Base-by-base conservation (phyloP, 2,113 vertebrate genomes). In the Festucalex cinctus region DNA sequence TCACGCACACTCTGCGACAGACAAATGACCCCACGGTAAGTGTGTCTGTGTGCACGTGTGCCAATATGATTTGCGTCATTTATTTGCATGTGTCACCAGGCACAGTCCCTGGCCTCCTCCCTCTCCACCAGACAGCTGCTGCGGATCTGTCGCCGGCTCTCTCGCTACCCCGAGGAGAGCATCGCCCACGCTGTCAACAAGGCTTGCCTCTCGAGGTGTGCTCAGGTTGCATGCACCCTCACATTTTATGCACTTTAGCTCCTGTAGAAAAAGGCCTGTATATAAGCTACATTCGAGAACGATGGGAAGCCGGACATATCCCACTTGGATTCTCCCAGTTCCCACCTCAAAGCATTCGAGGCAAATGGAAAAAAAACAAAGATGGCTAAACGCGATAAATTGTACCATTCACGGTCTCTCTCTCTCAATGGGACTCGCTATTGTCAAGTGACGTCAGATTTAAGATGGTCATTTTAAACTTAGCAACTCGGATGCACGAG, bases 151-250 rank as follows among this genome's bases (percentile, higher is more conserved):
- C 93, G 93, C 32, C 94, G 95, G 12, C 88, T 98, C 57, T 94
- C 97, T 16, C 91, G 86, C 61, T 92, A 98, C 73, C 96, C 96
- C 16, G 88, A 94, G 53, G 96, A 99, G 87, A 95, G 89, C 66
- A 86, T 98, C 58, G 87, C 93, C 68, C 78, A 91, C 43, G 94
- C 95, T 62, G 85, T 98, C 76, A 93, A 94, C 60, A 99, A 96
- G 91, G 95, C 97, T 44, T 99, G 97, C 73, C 95, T 99, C 66
- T 95, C 96, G 86, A 96, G 97, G 96, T 99, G 91, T 69, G 16
- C 59, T 46, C 48, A 43, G 12, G 26, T 19, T 24, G 22, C 7
- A 24, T 4, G 12, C 24, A 6, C 17, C 28, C 5, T 7, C 8
- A 2, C 36, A 39, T 19, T 59, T 24, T 13, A 3, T 22, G 36